A percentile compares a stretch with the other conserved stretches of the same genome.
These are phyloP conservation scores for Bacillus rossius DNA, from an alignment of 1,140 invertebrate species.

Conservation along the genomic window DNA sequence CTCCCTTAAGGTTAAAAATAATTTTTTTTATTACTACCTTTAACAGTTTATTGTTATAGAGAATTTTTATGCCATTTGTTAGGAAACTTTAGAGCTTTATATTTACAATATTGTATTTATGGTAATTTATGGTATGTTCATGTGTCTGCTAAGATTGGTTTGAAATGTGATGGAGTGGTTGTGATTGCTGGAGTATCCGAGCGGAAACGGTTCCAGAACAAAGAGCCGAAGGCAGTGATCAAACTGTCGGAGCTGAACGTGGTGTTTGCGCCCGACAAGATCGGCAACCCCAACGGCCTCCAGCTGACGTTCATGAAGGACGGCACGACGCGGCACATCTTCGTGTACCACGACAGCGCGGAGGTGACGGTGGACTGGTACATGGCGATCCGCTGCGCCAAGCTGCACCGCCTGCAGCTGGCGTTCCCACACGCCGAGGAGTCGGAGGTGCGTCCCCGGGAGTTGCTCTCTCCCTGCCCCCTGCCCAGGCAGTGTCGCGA, in stretches of 20 bases:
- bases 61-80: too few species aligned
- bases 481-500: too few species aligned
- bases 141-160: too few species aligned
- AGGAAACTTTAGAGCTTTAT: too few species aligned
- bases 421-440: conserved; percentile 75
- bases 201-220: conserved; percentile 37
- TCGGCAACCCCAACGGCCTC: conserved; percentile 70
- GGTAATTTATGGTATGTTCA: too few species aligned
- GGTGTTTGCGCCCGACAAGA: conserved; percentile 78
- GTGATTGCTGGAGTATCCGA: too few species aligned
- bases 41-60: too few species aligned
- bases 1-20: too few species aligned
- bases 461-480: too few species aligned
- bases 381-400: conserved; percentile 78
- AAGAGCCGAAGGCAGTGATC: conserved; percentile 77
- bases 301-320: conserved; percentile 81
- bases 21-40: too few species aligned
- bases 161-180: too few species aligned
- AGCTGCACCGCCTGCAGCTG: conserved; percentile 73
- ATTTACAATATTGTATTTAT: too few species aligned
- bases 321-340: conserved; percentile 75
- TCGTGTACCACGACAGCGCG: conserved; percentile 78
- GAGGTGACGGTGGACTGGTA: conserved; percentile 88
- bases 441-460: conserved; percentile 49
- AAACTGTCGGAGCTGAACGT: conserved; percentile 79